Conservation (phyloP, 2,113 vertebrate species). For the Physeter macrocephalus region DNA sequence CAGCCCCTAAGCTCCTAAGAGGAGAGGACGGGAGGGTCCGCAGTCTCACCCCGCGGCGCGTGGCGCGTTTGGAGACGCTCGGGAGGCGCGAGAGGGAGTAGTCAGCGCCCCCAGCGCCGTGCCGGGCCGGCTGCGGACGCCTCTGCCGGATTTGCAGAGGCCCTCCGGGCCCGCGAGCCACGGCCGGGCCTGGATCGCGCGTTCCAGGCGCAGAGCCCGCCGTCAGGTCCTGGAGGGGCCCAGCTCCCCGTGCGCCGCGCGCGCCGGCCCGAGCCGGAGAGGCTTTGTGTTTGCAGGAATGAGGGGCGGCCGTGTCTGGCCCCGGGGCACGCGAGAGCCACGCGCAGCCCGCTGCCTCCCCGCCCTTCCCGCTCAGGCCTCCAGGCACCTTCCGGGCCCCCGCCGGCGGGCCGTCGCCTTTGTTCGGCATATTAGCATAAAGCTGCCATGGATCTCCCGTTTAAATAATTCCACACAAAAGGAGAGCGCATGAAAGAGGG, state of each 20-base stretch:
- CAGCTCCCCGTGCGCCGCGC: neutral
- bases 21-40: neutral
- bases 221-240: neutral
- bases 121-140: neutral
- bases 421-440: conserved; percentile 95
- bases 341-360: conserved; percentile 73
- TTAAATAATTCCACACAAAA: conserved; percentile 91
- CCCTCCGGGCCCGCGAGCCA: neutral
- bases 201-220: neutral
- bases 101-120: rapidly evolving
- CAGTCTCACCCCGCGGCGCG: no score
- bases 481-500: conserved; percentile 72
- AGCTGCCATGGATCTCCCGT: conserved; percentile 91
- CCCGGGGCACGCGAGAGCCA: conserved; percentile 83
- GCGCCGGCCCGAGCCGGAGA: neutral
- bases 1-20: neutral
- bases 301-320: conserved; percentile 76
- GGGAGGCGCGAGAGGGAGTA: neutral
- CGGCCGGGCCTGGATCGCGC: neutral
- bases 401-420: conserved; percentile 82
- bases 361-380: conserved; percentile 33
- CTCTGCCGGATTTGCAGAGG: neutral
- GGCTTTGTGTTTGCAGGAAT: conserved; percentile 82
- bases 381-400: conserved; percentile 76
- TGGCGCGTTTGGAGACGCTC: neutral